Base-by-base conservation (phyloP, 2,113 vertebrate genomes). In the Apaloderma vittatum region DNA sequence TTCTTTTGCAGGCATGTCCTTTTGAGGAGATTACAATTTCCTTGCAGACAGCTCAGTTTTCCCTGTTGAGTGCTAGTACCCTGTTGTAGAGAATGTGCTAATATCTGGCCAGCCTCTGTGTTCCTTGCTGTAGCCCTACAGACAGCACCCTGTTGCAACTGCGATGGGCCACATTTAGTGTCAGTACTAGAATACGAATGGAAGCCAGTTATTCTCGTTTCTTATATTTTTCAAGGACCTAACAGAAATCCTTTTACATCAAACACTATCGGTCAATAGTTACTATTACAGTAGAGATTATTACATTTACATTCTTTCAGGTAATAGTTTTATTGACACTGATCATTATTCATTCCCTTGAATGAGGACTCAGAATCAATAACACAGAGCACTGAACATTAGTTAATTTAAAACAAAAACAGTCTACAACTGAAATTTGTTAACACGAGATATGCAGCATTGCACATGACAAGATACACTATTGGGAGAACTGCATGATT, bases 111-210 rank as follows among this genome's bases (percentile, higher is more conserved):
- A 58, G 16, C 6, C 24, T 20, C 36, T 86, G 15, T 21, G 15
- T 58, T 6, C 13, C 40, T 68, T 52, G 21, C 29, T 36, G 9
- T 32, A 84, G 34, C 32, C 36, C 20, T 12, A 12, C 4, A 8
- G 86, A 34, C 14, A 74, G 8, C 11, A 20, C 11, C 15, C 26
- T 15, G 10, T 2, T 49, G 23, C 12, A 12, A 2, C 0, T 2
- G 15, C 22, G 16, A 24, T 6, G 21, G 49, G 12, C 12, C 70
- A 52, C 45, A 5, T 57, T 61, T 54, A 9, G 12, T 49, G 17
- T 22, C 76, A 49, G 23, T 11, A 29, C 15, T 58, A 66, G 27
- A 54, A 17, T 4, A 71, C 19, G 43, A 82, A 43, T 15, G 9
- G 32, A 78, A 88, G 8, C 3, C 32, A 32, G 15, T 45, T 63